Evolutionary conservation across 1,140 invertebrate species (phyloP), one percentile per base, ranked within the genome.

Genomic region (Panagrolaimus sp.): DNA sequence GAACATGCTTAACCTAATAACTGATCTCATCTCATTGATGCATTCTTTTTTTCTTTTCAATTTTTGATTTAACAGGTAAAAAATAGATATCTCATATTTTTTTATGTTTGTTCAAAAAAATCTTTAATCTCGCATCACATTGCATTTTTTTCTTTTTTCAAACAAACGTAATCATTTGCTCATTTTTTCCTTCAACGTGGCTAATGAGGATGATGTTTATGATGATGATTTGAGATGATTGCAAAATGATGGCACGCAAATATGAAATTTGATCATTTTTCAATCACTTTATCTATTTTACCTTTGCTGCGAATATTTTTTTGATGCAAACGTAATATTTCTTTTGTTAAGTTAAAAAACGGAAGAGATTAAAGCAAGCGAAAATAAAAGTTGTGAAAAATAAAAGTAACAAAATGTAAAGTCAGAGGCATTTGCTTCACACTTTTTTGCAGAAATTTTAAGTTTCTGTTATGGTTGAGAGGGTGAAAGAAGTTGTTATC

Each of bases 81-180:
- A 57, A 57, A 53, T 20, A 51, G 25, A 20, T 25, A 51, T 51
- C 48, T 57, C 51, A 25, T 57, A 11, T 57, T 57, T 57, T 57
- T 20, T 25, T 27, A 27, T 11, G 20, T 20, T 57, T 27, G 27
- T 25, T 57, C 51, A 27, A 57, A 20, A 57, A 57, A 57, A 27
- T 57, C 27, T 20, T 25, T 57, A 20, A 25, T 57, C 20, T 25
- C 20, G 20, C 20, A 25, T 57, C 51, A 57, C 51, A 57, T 20
- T 25, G 20, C 20, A 57, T 20, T 57, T 25, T 25, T 57, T 16
- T 11, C 51, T n/a, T 20, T 27, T 57, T 25, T 27, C 51, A 27
- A 57, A 57, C 20, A 27, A 57, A 57, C 20, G 20, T 20, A 57
- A 57, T 25, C 27, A 25, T 57, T 38, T 38, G 31, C 31, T 38